Base-by-base conservation (phyloP, 2,888 invertebrate species). In the Machimus rusticus region DNA sequence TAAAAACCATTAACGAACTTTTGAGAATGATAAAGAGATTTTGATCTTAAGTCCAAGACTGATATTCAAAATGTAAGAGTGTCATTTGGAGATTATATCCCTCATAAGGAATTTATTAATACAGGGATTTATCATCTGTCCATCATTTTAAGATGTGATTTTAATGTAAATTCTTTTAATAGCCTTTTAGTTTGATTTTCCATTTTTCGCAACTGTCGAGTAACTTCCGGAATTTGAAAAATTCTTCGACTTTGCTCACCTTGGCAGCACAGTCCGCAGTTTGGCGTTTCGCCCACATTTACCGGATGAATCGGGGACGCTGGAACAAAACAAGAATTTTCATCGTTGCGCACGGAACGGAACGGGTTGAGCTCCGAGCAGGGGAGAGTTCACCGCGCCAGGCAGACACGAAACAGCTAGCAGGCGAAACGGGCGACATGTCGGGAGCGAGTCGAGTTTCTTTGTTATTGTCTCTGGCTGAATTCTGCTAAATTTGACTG, bases 1-100 rank as follows among this genome's bases (percentile, higher is more conserved):
- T 28, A 28, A 28, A 28, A 28, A 28, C 2, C 28, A 2, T 28
- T 28, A 90, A 90, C 19, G 19, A 23, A n/a, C 3, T 57, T 39
- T 39, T 57, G 57, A 23, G 57, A 5, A 23, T 57, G 57, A 57
- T 57, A 23, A 19, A 23, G 57, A 23, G 57, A 57, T 57, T 57
- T 57, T 57, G 0, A 8, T 23, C 57, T 57, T 57, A n/a, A n/a
- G 19, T n/a, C n/a, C n/a, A n/a, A n/a, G n/a, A n/a, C n/a, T n/a
- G n/a, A n/a, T n/a, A n/a, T n/a, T n/a, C n/a, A n/a, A n/a, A n/a
- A n/a, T n/a, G n/a, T n/a, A n/a, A n/a, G n/a, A n/a, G n/a, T n/a
- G n/a, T n/a, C n/a, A n/a, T n/a, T n/a, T n/a, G n/a, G n/a, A n/a
- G n/a, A n/a, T n/a, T n/a, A n/a, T n/a, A n/a, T 1, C n/a, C 8